These are phyloP conservation scores for Thymelicus sylvestris DNA, from an alignment of 2,888 invertebrate genomes.

Conservation along the genomic window DNA sequence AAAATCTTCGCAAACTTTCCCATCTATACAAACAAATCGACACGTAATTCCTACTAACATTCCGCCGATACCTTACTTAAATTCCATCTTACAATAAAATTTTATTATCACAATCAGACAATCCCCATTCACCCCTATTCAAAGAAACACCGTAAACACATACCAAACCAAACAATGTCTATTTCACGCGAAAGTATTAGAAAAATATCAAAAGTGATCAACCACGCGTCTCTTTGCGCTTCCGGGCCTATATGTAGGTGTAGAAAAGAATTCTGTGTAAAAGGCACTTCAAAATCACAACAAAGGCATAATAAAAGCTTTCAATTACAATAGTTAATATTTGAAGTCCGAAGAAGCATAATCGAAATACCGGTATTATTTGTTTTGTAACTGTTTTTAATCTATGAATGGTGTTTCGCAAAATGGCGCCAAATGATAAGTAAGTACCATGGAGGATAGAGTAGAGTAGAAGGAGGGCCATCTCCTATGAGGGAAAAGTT, in stretches of 20 bases:
- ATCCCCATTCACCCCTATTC: neutral
- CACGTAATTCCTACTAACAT: too few relatives aligned
- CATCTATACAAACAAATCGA: too few relatives aligned
- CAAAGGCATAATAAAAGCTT: neutral
- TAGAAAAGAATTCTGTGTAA: conserved; percentile 25
- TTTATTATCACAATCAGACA: neutral
- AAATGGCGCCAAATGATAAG: too few relatives aligned
- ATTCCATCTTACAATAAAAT: too few relatives aligned
- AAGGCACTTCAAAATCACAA: neutral
- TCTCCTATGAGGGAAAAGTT: too few relatives aligned
- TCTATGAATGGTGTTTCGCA: too few relatives aligned
- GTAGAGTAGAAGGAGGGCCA: too few relatives aligned
- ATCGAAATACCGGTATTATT: too few relatives aligned
- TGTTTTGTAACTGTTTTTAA: too few relatives aligned
- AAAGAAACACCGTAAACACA: neutral
- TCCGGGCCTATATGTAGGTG: neutral
- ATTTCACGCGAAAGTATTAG: neutral
- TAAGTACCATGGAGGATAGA: too few relatives aligned
- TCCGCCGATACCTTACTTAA: too few relatives aligned
- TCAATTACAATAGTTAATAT: conserved; percentile 2
- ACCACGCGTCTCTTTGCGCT: neutral
- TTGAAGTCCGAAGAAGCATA: neutral
- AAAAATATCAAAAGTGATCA: neutral
- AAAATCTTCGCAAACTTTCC: too few relatives aligned
- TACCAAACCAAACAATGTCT: neutral